These are phyloP conservation scores for Polypedilum pembai DNA, from an alignment of 1,140 invertebrate species.

Conservation along the genomic window DNA sequence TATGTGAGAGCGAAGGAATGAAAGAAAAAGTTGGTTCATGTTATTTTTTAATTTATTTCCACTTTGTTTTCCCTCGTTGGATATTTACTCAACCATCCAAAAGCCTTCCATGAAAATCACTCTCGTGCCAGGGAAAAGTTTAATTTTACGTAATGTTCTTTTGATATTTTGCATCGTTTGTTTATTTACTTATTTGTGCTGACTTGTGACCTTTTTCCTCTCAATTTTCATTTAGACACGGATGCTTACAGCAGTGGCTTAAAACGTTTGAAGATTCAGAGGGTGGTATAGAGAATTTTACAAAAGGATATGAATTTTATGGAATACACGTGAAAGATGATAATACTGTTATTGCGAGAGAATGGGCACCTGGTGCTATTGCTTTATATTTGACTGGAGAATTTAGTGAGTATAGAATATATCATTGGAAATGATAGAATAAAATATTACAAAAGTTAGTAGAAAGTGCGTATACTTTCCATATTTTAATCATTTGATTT, in stretches of 20 bases:
- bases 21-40: background rate
- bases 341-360: slow-evolving; percentile 70
- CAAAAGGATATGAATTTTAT: slow-evolving; percentile 70
- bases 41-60: background rate
- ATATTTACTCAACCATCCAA: background rate
- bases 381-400: slow-evolving; percentile 81
- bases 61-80: background rate
- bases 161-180: slow-evolving; percentile 21
- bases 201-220: background rate
- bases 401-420: slow-evolving; percentile 66
- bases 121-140: background rate
- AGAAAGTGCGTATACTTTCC: background rate
- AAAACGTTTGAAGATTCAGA: slow-evolving; percentile 65
- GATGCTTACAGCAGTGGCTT: slow-evolving; percentile 63
- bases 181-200: background rate
- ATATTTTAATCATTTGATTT: background rate
- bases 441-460: background rate
- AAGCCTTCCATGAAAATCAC: background rate
- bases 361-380: slow-evolving; percentile 90
- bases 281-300: slow-evolving; percentile 70
- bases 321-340: slow-evolving; percentile 75
- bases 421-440: background rate
- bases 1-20: background rate
- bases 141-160: background rate
- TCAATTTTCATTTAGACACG: slow-evolving; percentile 55